Base-by-base conservation (phyloP, 2,113 vertebrate genomes). In the Gobio gobio region DNA sequence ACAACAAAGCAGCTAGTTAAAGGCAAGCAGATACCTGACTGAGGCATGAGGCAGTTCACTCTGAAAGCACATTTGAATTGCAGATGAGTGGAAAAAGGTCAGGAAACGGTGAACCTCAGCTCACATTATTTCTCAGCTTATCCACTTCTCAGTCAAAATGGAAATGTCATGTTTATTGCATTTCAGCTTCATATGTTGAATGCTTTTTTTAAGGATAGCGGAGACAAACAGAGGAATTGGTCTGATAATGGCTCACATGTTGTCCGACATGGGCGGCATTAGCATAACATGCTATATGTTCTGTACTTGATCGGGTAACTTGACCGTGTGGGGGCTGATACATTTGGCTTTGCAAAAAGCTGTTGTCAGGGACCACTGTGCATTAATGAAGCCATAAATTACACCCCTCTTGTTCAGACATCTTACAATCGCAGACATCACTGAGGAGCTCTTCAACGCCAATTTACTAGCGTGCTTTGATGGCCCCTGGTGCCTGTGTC, bases 401-500 rank as follows among this genome's bases (percentile, higher is more conserved):
- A 95, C 92, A 94, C 92, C 91, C 88, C 80, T 72, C 76, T 47
- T 8, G 49, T 86, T 90, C 93, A 95, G 95, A 95, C 94, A 95
- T 92, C 92, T 90, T 92, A 78, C 91, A 76, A 91, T 93, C 92
- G 93, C 90, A 90, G 93, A 94, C 94, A 95, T 95, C 95, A 95
- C 95, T 95, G 94, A 94, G 93, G 95, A 95, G 93, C 93, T 95
- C 93, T 94, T 94, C 93, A 88, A 93, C 86, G 91, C 91, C 95
- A 95, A 95, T 95, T 95, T 95, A 95, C 58, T 94, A 94, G 94
- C 93, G 93, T 95, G 92, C 94, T 95, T 95, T 94, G 92, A 94
- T 93, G 90, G 93, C 93, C 92, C 94, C 93, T 92, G 92, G 93
- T 91, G 92, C 51, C 88, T 6, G 86, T 90, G 76, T 84, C 83